A percentile compares a stretch with the other conserved stretches of the same genome.
phyloP scores from a whole-genome alignment of 1,140 invertebrate species.

The Drosophila burlai region DNA sequence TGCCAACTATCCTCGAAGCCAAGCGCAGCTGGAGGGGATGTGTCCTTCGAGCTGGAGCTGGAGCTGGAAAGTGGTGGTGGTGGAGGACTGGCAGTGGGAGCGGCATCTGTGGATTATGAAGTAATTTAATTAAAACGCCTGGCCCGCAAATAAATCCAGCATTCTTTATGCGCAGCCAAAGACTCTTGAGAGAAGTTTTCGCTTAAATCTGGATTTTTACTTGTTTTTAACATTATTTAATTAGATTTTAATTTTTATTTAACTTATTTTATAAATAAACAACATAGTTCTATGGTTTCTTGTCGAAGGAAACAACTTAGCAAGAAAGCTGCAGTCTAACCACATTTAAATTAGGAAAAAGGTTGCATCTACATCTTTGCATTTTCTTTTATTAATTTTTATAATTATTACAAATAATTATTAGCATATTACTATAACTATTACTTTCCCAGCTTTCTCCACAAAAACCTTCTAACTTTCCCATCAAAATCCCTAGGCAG shows the following conservation, averaged over 20 bases:
- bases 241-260: no score
- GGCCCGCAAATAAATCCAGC: slow-evolving; percentile 51
- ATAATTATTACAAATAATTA: no score
- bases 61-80: background rate
- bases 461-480: background rate
- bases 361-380: no score
- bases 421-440: background rate
- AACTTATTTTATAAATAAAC: no score
- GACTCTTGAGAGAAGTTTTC: slow-evolving; percentile 2
- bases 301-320: no score
- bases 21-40: slow-evolving; percentile 34
- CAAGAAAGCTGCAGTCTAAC: no score
- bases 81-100: background rate
- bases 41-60: slow-evolving; percentile 1
- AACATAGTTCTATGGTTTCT: no score
- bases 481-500: background rate
- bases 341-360: no score
- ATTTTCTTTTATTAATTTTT: no score
- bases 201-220: background rate
- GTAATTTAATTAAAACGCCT: slow-evolving; percentile 78
- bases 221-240: background rate
- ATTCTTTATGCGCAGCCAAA: slow-evolving; percentile 53
- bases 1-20: slow-evolving; percentile 46
- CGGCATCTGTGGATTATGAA: slow-evolving; percentile 64
- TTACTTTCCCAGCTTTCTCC: background rate